Evolutionary conservation across 2,888 invertebrate genomes (phyloP).

Genomic region (Amblyteles armatorius): DNA sequence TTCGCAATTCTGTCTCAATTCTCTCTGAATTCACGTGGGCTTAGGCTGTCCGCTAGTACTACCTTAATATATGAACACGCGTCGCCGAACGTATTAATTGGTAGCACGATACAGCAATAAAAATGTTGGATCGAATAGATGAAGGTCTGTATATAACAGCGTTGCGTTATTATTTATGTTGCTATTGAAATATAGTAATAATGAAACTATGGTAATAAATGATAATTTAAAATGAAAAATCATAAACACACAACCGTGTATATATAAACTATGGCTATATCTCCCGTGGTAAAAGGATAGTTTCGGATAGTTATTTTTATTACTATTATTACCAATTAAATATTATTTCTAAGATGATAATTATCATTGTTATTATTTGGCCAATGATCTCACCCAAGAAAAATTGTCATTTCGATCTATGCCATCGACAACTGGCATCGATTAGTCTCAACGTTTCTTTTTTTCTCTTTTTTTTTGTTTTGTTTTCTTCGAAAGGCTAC

Average conservation of each 20-base stretch:
- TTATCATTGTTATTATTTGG: constrained; percentile 81
- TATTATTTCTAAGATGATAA: constrained; percentile 74
- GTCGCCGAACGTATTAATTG: constrained; percentile 69
- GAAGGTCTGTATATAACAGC: constrained; percentile 80
- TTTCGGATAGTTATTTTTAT: constrained; percentile 82
- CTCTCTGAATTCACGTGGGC: no score
- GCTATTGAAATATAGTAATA: constrained; percentile 77
- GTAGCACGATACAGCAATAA: constrained; percentile 68
- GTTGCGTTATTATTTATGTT: constrained; percentile 83
- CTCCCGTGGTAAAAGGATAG: constrained; percentile 80
- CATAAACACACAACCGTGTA: constrained; percentile 79
- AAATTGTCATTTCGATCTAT: constrained; percentile 50
- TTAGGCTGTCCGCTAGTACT: no score
- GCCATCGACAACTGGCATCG: constrained; percentile 39
- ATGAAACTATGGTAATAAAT: constrained; percentile 77
- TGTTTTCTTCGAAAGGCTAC: constrained; percentile 26
- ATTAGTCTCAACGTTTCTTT: constrained; percentile 44
- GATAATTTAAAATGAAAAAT: constrained; percentile 76
- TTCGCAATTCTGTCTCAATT: no score
- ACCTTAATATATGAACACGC: constrained; percentile 68
- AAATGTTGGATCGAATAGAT: constrained; percentile 65
- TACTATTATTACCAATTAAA: constrained; percentile 75
- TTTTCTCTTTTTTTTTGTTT: background rate
- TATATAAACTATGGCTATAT: constrained; percentile 79
- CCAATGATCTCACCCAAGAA: constrained; percentile 78